A percentile compares a stretch with the other conserved stretches of the same genome.
phyloP scores from a whole-genome alignment of 2,888 invertebrate genomes.

The Cartodere bifasciata region DNA sequence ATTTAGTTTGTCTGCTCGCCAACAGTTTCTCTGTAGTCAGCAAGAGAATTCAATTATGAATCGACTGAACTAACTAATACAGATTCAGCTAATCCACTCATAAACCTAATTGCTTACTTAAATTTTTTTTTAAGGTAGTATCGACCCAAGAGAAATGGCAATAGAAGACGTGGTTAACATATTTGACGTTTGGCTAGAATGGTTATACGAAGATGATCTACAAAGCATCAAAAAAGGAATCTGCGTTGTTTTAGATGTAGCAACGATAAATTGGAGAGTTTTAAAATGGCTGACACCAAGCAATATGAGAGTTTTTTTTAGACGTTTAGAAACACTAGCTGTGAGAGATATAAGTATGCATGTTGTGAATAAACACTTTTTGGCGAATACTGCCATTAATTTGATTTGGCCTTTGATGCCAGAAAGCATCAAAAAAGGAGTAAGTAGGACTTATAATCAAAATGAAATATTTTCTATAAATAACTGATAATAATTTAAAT shows the following conservation, averaged over 20 bases:
- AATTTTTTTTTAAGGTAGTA: too few species aligned
- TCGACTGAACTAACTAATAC: too few species aligned
- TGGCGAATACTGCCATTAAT: slow-evolving; percentile 24
- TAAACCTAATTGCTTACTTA: too few species aligned
- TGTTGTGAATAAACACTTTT: slow-evolving; percentile 25
- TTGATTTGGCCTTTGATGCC: slow-evolving; percentile 30
- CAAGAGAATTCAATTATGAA: too few species aligned
- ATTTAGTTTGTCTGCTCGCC: too few species aligned
- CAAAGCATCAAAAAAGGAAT: slow-evolving; percentile 21
- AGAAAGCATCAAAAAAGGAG: slow-evolving; percentile 20
- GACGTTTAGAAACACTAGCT: slow-evolving; percentile 23
- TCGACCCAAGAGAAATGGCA: too few species aligned
- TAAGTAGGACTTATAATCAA: slow-evolving; percentile 12
- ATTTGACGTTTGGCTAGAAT: not conserved
- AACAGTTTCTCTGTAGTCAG: too few species aligned
- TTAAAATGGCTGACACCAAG: slow-evolving; percentile 28
- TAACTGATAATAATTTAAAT: too few species aligned
- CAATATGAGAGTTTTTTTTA: slow-evolving; percentile 21
- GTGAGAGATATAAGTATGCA: slow-evolving; percentile 27
- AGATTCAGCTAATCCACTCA: too few species aligned
- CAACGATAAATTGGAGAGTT: slow-evolving; percentile 22
- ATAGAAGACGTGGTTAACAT: slow-evolving; percentile 1
- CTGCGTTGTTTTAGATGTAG: slow-evolving; percentile 29
- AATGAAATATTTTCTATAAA: too few species aligned
- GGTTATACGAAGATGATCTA: not conserved